Percentiles rank a stretch among this genome's conserved stretches.
Evolutionary conservation across 35 echinoderm and acorn worm genomes (phyloP).

Genomic region (Lytechinus pictus): DNA sequence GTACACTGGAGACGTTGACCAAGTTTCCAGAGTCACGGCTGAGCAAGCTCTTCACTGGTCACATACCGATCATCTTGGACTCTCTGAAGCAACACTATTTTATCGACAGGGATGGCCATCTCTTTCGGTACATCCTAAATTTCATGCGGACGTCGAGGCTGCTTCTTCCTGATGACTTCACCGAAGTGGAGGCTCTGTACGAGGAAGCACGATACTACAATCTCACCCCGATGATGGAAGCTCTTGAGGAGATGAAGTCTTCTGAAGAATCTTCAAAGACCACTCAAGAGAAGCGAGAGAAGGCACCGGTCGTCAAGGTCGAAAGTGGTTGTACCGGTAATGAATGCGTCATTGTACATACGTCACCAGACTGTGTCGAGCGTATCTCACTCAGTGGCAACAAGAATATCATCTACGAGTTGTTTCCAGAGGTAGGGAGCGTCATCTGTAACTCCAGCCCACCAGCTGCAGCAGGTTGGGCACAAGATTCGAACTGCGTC

Average conservation of each 20-base stretch:
- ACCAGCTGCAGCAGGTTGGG: constrained; percentile 80
- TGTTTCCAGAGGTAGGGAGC: constrained; percentile 95
- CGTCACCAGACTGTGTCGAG: constrained; percentile 91
- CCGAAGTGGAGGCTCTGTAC: constrained; percentile 89
- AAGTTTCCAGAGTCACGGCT: constrained; percentile 89
- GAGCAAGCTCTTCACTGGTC: constrained; percentile 91
- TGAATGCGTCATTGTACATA: constrained; percentile 94
- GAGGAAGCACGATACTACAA: constrained; percentile 96
- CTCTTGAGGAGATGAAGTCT: constrained; percentile 65
- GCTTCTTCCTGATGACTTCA: constrained; percentile 77
- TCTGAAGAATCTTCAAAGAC: constrained; percentile 42
- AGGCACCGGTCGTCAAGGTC: constrained; percentile 56
- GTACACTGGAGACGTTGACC: constrained; percentile 90
- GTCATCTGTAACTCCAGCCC: constrained; percentile 84
- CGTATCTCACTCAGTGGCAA: constrained; percentile 91
- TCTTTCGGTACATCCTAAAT: constrained; percentile 95
- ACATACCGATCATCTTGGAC: constrained; percentile 94
- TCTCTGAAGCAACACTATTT: constrained; percentile 99
- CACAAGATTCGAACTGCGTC: constrained; percentile 91
- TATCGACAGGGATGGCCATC: constrained; percentile 94
- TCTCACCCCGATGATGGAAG: constrained; percentile 78
- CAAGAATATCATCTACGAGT: constrained; percentile 89
- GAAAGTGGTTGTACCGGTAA: constrained; percentile 71
- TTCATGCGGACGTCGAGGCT: constrained; percentile 87
- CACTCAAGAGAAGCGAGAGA: constrained; percentile 53